Conservation (phyloP, 2,888 invertebrate genomes). For the Drosophila pseudotakahashii region DNA sequence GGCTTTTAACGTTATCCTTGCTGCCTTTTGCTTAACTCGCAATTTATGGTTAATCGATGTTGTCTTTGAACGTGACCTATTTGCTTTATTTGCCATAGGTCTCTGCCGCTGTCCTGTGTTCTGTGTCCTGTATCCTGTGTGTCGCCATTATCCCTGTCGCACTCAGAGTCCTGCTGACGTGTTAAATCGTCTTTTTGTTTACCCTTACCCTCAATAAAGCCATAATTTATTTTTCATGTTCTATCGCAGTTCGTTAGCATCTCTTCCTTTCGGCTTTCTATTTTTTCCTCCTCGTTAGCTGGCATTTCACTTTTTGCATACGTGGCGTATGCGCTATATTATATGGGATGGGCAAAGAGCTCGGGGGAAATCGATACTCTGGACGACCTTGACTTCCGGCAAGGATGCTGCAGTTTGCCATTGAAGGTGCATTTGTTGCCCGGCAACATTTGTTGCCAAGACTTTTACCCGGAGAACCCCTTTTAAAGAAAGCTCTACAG, state of each 20-base stretch:
- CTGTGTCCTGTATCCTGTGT: conserved; percentile 16
- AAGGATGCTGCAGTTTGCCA: conserved; percentile 32
- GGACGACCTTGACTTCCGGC: conserved; percentile 59
- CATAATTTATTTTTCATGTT: conserved; percentile 80
- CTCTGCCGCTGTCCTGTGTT: conserved; percentile 31
- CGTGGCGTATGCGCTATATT: conserved; percentile 39
- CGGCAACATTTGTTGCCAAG: conserved; percentile 41
- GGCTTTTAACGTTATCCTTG: conserved; percentile 22
- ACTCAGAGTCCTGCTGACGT: conserved; percentile 78
- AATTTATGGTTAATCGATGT: conserved; percentile 83
- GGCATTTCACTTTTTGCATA: conserved; percentile 46
- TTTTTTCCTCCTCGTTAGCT: conserved; percentile 40
- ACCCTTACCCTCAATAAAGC: conserved; percentile 78
- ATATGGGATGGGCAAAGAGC: conserved; percentile 12
- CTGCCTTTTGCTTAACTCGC: conserved; percentile 80
- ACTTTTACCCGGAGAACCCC: neutral
- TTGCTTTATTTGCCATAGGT: conserved; percentile 71
- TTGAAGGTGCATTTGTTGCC: conserved; percentile 51
- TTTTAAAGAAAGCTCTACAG: conserved; percentile 43
- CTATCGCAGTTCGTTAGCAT: conserved; percentile 63
- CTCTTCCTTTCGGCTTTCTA: conserved; percentile 5
- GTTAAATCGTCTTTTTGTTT: conserved; percentile 78
- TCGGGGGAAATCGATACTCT: conserved; percentile 56
- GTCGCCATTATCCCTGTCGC: conserved; percentile 56
- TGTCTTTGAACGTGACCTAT: conserved; percentile 81